Evolutionary conservation across 2,888 invertebrate species (phyloP).

Genomic region (Cataglyphis albicans): DNA sequence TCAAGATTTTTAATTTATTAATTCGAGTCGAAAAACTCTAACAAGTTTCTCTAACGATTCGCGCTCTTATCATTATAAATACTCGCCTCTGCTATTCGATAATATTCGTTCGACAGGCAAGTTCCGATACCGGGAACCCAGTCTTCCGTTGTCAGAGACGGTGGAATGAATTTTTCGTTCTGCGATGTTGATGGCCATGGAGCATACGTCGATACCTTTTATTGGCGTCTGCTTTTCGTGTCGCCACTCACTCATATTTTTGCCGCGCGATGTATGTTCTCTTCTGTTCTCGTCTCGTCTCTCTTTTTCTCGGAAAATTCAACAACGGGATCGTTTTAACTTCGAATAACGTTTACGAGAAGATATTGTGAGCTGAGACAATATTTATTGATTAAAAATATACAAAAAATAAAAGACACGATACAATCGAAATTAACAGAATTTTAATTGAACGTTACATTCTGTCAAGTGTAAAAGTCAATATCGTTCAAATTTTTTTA

Average conservation of each 20-base stretch:
- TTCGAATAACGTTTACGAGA: slow-evolving; percentile 27
- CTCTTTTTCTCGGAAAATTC: slow-evolving; percentile 68
- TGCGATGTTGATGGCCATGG: slow-evolving; percentile 55
- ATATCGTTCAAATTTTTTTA: neutral
- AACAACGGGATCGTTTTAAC: slow-evolving; percentile 56
- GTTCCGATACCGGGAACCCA: slow-evolving; percentile 37
- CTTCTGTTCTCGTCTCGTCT: slow-evolving; percentile 41
- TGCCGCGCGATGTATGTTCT: slow-evolving; percentile 52
- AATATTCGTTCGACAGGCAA: slow-evolving; percentile 33
- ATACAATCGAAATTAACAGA: slow-evolving; percentile 10
- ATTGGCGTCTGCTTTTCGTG: slow-evolving; percentile 55
- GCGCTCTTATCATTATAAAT: slow-evolving; percentile 23
- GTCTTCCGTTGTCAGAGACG: slow-evolving; percentile 40
- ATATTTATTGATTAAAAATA: slow-evolving; percentile 21
- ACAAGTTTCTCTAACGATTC: slow-evolving; percentile 15
- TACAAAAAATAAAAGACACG: neutral
- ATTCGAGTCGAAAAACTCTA: slow-evolving; percentile 4
- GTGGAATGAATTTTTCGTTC: slow-evolving; percentile 59
- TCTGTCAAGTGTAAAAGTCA: neutral
- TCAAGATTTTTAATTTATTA: slow-evolving; percentile 21
- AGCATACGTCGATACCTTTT: slow-evolving; percentile 62
- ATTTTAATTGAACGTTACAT: neutral
- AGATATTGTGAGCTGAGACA: slow-evolving; percentile 27
- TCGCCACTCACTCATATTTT: slow-evolving; percentile 59
- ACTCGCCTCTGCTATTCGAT: slow-evolving; percentile 2